Evolutionary conservation across 2,113 vertebrate genomes (phyloP), one percentile per base, ranked within the genome.

Genomic region (Heloderma charlesbogerti): DNA sequence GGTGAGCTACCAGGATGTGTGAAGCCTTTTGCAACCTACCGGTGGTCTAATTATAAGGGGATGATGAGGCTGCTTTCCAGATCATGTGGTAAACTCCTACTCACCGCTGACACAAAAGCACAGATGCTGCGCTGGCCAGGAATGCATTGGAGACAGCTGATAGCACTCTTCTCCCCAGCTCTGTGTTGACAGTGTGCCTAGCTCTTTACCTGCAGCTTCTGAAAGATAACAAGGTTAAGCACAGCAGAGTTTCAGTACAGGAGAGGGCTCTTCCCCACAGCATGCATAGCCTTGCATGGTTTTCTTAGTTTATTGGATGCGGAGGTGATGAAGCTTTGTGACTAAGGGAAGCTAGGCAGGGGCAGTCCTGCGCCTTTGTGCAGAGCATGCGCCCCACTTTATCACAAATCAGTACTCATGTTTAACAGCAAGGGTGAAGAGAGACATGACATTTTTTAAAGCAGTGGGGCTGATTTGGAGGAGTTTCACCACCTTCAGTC

Each of bases 161-260:
- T 45, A 3, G 16, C 29, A 4, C 57, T 87, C 51, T 15, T 2
- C 40, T 63, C 60, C 60, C 0, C 0, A 69, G 43, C 45, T 16
- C 60, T 15, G 5, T 0, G 31, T 3, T 51, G 75, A 10, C 22
- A 34, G n/a, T 69, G 31, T 0, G 43, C 29, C 0, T 25, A 15
- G 67, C 0, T 0, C 85, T 37, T 1, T 25, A 1, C 27, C 34
- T 29, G 29, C 5, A 27, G n/a, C 63, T 67, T 40, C 6, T 15
- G 27, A 63, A 37, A 45, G 69, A 80, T n/a, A 83, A 43, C 31
- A n/a, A 92, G n/a, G 78, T 80, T 83, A 9, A 86, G 67, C 77
- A 67, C 16, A 25, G 31, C 78, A 48, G 66, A n/a, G 20, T 84
- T 75, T 72, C 5, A 15, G 27, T 18, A 78, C 40, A 2, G 18